Base-by-base conservation (phyloP, 2,113 vertebrate species). In the Trogon melanurus region DNA sequence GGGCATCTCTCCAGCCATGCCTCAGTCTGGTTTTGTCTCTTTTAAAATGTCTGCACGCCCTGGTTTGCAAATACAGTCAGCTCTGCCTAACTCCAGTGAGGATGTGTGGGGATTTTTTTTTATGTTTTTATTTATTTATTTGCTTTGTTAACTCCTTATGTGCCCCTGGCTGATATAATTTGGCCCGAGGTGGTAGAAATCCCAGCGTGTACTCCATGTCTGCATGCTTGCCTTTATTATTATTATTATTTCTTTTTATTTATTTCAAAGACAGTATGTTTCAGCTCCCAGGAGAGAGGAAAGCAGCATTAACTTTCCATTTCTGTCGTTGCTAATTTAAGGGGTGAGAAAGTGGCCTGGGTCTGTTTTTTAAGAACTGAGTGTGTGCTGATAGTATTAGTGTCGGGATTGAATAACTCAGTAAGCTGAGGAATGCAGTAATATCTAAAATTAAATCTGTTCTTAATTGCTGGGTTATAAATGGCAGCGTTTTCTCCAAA, bases 381-480 rank as follows among this genome's bases (percentile, higher is more conserved):
- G 70, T 44, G 41, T 54, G 25, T 41, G 36, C 62, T 73, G 78
- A 60, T 76, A 62, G 89, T 50, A 10, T 54, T 62, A 41, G 71
- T 18, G 75, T 93, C 17, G 6, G 56, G 83, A 27, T 74, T 44
- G 74, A 95, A 23, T 79, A 78, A 80, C 90, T 93, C 9, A 30
- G 30, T 71, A 45, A 84, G 78, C 88, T 71, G 79, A 91, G 80
- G 90, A 94, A 83, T 21, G 72, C 67, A 18, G 56, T 51, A 18
- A 16, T 85, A 90, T 88, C 93, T 93, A 88, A 95, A 91, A 90
- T 94, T 88, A 91, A 96, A 94, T 96, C 91, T 91, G 60, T 67
- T 93, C 82, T 90, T 96, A 96, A 96, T 96, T 95, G 88, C 91
- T 53, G 32, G 72, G 69, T 94, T 95, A 88, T 91, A 93, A 95